Base-by-base conservation (phyloP, 2,888 invertebrate species). In the Hoplodrina blanda region DNA sequence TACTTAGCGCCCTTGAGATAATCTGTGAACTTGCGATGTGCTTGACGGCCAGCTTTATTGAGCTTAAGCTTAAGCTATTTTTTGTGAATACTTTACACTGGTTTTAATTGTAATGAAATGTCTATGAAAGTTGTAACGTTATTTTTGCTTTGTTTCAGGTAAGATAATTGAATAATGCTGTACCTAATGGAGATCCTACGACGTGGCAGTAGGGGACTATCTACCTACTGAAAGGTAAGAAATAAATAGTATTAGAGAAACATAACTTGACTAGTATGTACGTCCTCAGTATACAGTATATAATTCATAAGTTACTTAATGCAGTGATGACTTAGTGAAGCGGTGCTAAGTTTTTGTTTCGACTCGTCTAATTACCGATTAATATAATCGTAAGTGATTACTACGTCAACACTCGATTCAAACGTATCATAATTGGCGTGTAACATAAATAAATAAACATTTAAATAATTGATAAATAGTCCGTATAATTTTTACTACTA, bases 401-500 rank as follows among this genome's bases (percentile, higher is more conserved):
- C 52, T 41, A 30, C 73, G 64, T 77, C 77, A 83, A 75, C 83
- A 74, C 72, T 61, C 64, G 56, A 68, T 66, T 68, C 55, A 62
- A 73, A 76, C 55, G 65, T 54, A 67, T 67, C 68, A 63, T 85
- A 78, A 83, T 80, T 73, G 83, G 69, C 76, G 83, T 83, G 52
- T 76, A 69, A 70, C 66, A 59, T 72, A 74, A 49, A 60, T 57
- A 76, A 78, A 79, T 73, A 82, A 61, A 81, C 76, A 82, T 87
- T 89, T 87, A 74, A 83, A 85, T 85, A 87, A 89, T 88, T 89
- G 89, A 90, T 88, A 89, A 90, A 91, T 89, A 84, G 76, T 76
- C 85, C 87, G 88, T 88, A 86, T 88, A 87, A 89, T 89, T 87
- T 88, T 90, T 87, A 89, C 86, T 79, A 84, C 80, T 86, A 87